Conservation (phyloP, 1,140 invertebrate genomes). For the Nephila pilipes region DNA sequence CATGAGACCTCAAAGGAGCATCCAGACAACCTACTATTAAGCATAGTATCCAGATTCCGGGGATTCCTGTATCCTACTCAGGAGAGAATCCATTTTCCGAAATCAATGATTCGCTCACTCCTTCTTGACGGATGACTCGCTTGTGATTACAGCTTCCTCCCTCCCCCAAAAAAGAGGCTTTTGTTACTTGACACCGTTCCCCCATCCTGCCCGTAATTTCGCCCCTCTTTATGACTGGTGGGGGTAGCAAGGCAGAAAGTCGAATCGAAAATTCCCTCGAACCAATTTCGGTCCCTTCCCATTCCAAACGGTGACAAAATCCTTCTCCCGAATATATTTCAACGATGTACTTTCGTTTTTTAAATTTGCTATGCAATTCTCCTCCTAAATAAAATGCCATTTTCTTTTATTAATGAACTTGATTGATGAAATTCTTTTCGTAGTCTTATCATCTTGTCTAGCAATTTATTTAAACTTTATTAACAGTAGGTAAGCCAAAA, state of each 20-base stretch:
- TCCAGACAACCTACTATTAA: conserved; percentile 31
- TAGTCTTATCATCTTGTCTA: no score
- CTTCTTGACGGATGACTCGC: conserved; percentile 74
- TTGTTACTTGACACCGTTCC: conserved; percentile 73
- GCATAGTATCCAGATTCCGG: conserved; percentile 49
- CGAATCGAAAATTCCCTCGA: conserved; percentile 46
- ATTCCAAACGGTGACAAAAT: conserved; percentile 45
- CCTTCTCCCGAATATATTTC: conserved; percentile 24
- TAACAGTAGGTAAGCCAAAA: no score
- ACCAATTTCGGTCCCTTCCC: neutral
- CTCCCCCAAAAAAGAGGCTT: conserved; percentile 55
- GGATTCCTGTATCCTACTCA: conserved; percentile 37
- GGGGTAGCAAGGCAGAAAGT: conserved; percentile 64
- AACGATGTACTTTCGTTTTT: conserved; percentile 1
- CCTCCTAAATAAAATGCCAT: neutral
- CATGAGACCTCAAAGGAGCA: conserved; percentile 41
- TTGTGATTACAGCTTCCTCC: conserved; percentile 71
- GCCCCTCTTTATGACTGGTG: conserved; percentile 59
- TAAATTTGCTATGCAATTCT: neutral
- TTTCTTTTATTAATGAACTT: neutral
- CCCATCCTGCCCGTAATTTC: conserved; percentile 36
- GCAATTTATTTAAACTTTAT: no score
- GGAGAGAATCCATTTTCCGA: conserved; percentile 67
- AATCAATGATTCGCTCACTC: conserved; percentile 73
- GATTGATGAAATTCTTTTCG: neutral